Conservation (phyloP, 2,113 vertebrate species). For the Dissostichus mawsoni region DNA sequence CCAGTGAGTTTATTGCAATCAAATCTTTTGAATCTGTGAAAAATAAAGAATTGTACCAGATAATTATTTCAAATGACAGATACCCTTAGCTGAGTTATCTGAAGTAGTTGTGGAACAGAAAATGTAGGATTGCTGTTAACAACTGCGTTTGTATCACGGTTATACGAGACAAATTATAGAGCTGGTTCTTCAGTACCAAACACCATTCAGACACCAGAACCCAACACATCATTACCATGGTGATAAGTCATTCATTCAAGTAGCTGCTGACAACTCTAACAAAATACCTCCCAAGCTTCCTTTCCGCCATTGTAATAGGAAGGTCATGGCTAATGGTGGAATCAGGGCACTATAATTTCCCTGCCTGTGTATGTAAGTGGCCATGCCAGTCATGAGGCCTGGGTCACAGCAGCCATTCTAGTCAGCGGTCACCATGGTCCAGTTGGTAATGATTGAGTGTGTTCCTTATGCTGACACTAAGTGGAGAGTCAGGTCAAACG, state of each 20-base stretch:
- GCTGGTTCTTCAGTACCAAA: not conserved
- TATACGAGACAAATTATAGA: not conserved
- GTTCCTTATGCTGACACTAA: slow-evolving; percentile 74
- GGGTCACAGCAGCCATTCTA: slow-evolving; percentile 73
- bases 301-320: slow-evolving; percentile 35
- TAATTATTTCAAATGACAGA: not conserved
- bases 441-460: slow-evolving; percentile 76
- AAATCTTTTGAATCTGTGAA: not conserved
- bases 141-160: not conserved
- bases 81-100: not conserved
- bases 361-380: slow-evolving; percentile 55
- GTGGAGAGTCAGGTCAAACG: slow-evolving; percentile 81
- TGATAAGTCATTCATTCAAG: slow-evolving; percentile 21
- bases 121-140: not conserved
- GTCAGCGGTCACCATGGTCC: slow-evolving; percentile 73
- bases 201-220: slow-evolving; percentile 1
- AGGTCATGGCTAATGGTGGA: slow-evolving; percentile 57
- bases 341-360: slow-evolving; percentile 36
- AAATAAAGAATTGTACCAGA: not conserved
- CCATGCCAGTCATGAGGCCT: slow-evolving; percentile 65
- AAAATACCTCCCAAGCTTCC: slow-evolving; percentile 45
- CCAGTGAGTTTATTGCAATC: not conserved
- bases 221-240: slow-evolving; percentile 28
- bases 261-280: slow-evolving; percentile 30
- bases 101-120: not conserved